Evolutionary conservation across 2,888 invertebrate genomes (phyloP), one percentile per base, ranked within the genome.

Genomic region (Drosophila borborema): DNA sequence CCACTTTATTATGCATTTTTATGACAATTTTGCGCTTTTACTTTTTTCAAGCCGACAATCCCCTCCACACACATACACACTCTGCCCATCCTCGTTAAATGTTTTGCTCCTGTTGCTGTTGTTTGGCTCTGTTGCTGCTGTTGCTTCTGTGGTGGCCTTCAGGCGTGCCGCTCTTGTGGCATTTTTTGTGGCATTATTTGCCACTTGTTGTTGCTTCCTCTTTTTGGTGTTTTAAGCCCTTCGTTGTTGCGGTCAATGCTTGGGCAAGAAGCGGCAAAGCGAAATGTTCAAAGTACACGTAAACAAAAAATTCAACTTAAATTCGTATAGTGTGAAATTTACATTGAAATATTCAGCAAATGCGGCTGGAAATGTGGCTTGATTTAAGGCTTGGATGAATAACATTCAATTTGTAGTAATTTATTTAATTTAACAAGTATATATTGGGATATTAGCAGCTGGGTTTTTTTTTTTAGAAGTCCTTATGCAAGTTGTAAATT

Each of bases 21-120:
- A 89, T 72, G 84, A 86, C 89, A 84, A 74, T 84, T 88, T 81
- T 64, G 46, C 48, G 77, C 76, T 69, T 65, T 75, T 72, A 65
- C 67, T 80, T 62, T 48, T 43, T 31, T 0, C n/a, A 49, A 49
- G 31, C 49, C 49, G n/a, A 10, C 48, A 23, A 14, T 8, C 23
- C 45, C 3, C 14, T 3, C 5, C 23, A 5, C 14, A 20, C 20
- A 20, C 20, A 20, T 20, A 20, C 20, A 46, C 16, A 10, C 36
- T 0, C 20, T 0, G 5, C 20, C 16, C 18, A 9, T 31, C 18
- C 36, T 40, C 16, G 38, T 64, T 77, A 58, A 77, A 38, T 49
- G 64, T 18, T 71, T 48, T 62, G 59, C 58, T 71, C 51, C 65
- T 51, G 63, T 51, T 70, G 45, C 43, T 63, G 55, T 59, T 46